Evolutionary conservation across 2,113 vertebrate species (phyloP), one percentile per base, ranked within the genome.

Genomic region (Poeciliopsis retropinna): DNA sequence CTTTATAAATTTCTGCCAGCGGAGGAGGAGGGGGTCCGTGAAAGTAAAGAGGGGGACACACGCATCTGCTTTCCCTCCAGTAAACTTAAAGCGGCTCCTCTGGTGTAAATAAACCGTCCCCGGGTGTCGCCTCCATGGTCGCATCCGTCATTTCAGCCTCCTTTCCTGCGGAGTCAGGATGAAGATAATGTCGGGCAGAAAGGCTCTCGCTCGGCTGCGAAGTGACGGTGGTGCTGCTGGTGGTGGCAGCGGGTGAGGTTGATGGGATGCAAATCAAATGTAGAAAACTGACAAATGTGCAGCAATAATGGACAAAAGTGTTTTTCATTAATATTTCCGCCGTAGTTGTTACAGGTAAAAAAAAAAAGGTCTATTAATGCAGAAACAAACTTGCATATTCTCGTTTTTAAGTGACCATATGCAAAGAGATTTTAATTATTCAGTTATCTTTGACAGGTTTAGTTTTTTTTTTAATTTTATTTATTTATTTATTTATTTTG

Each of bases 1-100:
- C 94, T 95, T 95, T 94, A 95, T 93, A 95, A 92, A 95, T 94
- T 94, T 93, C 91, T 92, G 91, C 92, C 82, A 94, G 91, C 85
- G 88, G 94, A 94, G 91, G 92, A 93, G 92, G 69, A 39, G 69
- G 90, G 88, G 92, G 92, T 93, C 92, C 89, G 90, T 81, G 86
- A 91, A 93, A 91, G 91, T 92, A 84, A 88, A 92, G 51, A 57
- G 51, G 51, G 87, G 92, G 89, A 91, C 86, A 89, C 89, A 91
- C 88, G 85, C 75, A 83, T 87, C 86, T 80, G 87, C 90, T 92
- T 92, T 87, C 83, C 81, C 81, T 90, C 80, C 88, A 47, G 80
- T 89, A 87, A 93, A 94, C 92, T 94, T 91, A 85, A 80, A 91
- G 84, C 69, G 85, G 78, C 75, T 89, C 81, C 69, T 90, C 75